Base-by-base conservation (phyloP, 2,888 invertebrate species). In the Suillia variegata region DNA sequence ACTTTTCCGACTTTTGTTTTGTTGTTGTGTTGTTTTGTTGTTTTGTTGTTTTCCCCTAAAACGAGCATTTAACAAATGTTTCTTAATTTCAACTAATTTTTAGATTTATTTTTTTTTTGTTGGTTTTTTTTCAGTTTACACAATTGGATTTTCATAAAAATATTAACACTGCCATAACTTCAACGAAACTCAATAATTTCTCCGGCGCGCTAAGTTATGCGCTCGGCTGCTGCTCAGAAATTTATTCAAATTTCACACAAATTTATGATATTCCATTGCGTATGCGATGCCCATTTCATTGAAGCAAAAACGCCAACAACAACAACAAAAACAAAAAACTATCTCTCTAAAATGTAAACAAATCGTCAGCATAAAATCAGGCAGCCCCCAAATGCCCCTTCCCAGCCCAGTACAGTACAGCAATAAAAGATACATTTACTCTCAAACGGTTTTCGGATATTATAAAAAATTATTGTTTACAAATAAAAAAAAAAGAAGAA, bases 391-490 rank as follows among this genome's bases (percentile, higher is more conserved):
- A n/a, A n/a, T n/a, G n/a, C n/a, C n/a, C n/a, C n/a, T n/a, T n/a
- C n/a, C n/a, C n/a, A n/a, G n/a, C n/a, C n/a, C n/a, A n/a, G n/a
- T n/a, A n/a, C 45, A 45, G n/a, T 45, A 45, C 17, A 20, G 5
- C 3, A 45, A 18, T 38, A 20, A 45, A 18, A 17, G 17, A 45
- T 20, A 45, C 45, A 45, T 45, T 45, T 45, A 2, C 45, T 6
- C 13, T 38, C 38, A n/a, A 38, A 13, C 3, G 38, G 58, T 58
- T 65, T 54, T 54, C n/a, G n/a, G 62, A 62, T 65, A 69, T 60
- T 62, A 66, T 62, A 63, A 60, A 64, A 69, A 67, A 64, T 66
- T 67, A 71, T 71, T 73, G 71, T 71, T 69, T 73, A 71, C 72
- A 72, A 67, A 70, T 62, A 61, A 62, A 71, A 55, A 15, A 45